Percentiles rank a stretch among this genome's conserved stretches.
These are phyloP conservation scores for Spialia ferax DNA, from an alignment of 2,888 invertebrate species.

Conservation along the genomic window DNA sequence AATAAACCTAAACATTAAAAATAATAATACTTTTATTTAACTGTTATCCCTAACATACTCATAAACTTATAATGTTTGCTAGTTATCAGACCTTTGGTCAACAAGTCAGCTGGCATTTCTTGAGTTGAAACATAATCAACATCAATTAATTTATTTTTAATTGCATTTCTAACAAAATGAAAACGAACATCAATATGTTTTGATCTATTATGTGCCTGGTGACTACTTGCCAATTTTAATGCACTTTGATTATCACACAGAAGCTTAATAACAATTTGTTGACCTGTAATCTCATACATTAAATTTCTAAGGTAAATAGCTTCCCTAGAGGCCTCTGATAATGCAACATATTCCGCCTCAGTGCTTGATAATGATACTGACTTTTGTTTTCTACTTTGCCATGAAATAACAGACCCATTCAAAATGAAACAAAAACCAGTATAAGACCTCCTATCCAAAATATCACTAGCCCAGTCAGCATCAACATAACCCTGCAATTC, in stretches of 20 bases:
- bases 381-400: constrained; percentile 41
- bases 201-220: constrained; percentile 37
- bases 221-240: constrained; percentile 34
- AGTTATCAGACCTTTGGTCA: constrained; percentile 6
- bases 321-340: constrained; percentile 6
- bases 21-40: background rate
- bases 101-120: constrained; percentile 26
- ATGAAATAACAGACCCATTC: constrained; percentile 18
- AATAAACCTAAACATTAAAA: constrained; percentile 1
- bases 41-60: background rate
- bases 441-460: constrained; percentile 29
- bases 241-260: constrained; percentile 39
- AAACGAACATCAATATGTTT: constrained; percentile 36
- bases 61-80: constrained; percentile 11
- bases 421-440: constrained; percentile 20
- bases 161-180: constrained; percentile 1
- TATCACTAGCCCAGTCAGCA: constrained; percentile 26
- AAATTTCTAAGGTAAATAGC: constrained; percentile 1
- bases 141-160: constrained; percentile 5
- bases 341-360: constrained; percentile 35
- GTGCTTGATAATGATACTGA: constrained; percentile 35
- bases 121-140: constrained; percentile 1
- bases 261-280: background rate
- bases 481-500: constrained; percentile 2
- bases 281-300: constrained; percentile 5